Base-by-base conservation (phyloP, 2,888 invertebrate species). In the Mimumesa dahlbomi region DNA sequence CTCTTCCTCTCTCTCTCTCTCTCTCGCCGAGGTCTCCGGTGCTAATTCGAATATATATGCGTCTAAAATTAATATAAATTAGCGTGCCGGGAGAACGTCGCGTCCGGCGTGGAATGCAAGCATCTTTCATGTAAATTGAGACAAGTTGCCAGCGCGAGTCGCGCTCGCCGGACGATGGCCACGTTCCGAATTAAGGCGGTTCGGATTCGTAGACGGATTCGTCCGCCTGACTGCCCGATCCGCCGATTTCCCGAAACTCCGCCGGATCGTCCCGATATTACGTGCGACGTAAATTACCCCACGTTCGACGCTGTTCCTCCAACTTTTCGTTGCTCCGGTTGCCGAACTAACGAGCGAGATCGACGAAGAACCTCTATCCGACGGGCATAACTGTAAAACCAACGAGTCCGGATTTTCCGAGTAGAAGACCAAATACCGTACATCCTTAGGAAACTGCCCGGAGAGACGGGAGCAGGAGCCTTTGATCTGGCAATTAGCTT, bases 41-140 rank as follows among this genome's bases (percentile, higher is more conserved):
- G 68, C 69, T 79, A 72, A 79, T 79, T 76, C 74, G 65, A 42
- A 74, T 72, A 65, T 68, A 68, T 61, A 77, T 67, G 66, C 42
- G 77, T 79, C 75, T 75, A 73, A 79, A 79, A 79, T 79, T 77
- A 79, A 79, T 79, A 77, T 68, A 79, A 79, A 77, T 79, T 79
- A 79, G 65, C 75, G 50, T 31, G 64, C 61, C 49, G 61, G 58
- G 49, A n/a, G 18, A 21, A 48, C 40, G 42, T 29, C 25, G 50
- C 18, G 46, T 43, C 34, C 52, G 42, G 29, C 63, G 34, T 34
- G 77, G 67, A 76, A 76, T 74, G 74, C 72, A 31, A 64, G 61
- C 57, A 43, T 57, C 70, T 66, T 71, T 69, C 62, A 38, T 68
- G 79, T 75, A 80, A 80, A 80, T 80, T 80, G 73, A 77, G 70